These are phyloP conservation scores for Zophobas morio DNA, from an alignment of 1,140 invertebrate genomes.

Conservation along the genomic window DNA sequence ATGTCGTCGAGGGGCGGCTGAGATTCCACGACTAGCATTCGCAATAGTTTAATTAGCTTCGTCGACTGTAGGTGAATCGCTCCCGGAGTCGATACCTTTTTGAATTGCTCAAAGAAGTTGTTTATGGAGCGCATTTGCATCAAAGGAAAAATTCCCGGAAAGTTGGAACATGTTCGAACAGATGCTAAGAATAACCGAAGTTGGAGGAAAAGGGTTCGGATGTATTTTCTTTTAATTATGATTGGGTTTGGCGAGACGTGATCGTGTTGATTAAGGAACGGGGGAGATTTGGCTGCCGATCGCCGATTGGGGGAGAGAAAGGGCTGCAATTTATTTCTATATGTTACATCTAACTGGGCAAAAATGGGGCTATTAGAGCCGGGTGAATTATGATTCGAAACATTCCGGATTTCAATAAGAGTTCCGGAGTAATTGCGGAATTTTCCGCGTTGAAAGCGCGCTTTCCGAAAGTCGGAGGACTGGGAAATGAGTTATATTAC, in stretches of 20 bases:
- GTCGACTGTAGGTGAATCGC: not conserved
- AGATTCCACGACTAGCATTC: not conserved
- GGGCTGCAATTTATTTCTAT: too few species aligned
- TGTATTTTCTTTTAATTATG: conserved; percentile 32
- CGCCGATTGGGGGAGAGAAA: too few species aligned
- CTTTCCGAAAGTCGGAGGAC: too few species aligned
- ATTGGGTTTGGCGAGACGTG: conserved; percentile 1
- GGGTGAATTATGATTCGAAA: too few species aligned
- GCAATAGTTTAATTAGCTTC: not conserved
- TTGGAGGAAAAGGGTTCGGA: not conserved
- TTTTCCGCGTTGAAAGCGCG: too few species aligned
- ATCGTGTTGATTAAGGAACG: not conserved
- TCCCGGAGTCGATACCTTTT: not conserved
- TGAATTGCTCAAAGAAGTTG: not conserved
- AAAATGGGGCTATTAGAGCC: too few species aligned
- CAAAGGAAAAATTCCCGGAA: not conserved
- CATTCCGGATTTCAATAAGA: too few species aligned
- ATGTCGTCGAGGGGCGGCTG: not conserved
- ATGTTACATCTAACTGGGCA: too few species aligned
- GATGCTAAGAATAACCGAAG: conserved; percentile 15
- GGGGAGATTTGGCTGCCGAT: too few species aligned
- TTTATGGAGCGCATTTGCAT: conserved; percentile 29
- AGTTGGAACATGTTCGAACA: not conserved
- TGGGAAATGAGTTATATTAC: too few species aligned
- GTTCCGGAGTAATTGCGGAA: too few species aligned